These are phyloP conservation scores for Andrena marginata DNA, from an alignment of 2,888 invertebrate genomes.

Conservation along the genomic window DNA sequence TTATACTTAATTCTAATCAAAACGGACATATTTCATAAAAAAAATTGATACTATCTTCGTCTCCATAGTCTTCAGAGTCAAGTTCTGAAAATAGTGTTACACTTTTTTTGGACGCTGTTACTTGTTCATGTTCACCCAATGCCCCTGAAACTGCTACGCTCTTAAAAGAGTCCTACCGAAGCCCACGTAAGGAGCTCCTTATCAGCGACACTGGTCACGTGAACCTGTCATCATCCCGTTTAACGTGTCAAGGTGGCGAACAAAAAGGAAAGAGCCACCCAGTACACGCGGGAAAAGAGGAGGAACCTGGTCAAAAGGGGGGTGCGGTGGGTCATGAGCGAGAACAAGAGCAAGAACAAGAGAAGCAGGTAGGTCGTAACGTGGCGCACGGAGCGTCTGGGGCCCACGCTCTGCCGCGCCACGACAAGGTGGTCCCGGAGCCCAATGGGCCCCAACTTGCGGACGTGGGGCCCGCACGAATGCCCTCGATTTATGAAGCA, in stretches of 20 bases:
- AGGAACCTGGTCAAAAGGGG: slow-evolving; percentile 14
- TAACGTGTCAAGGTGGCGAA: background rate
- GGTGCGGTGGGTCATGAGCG: slow-evolving; percentile 66
- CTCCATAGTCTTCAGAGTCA: too few relatives aligned
- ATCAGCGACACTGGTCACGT: background rate
- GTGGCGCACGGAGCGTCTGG: slow-evolving; percentile 79
- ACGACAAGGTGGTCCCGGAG: slow-evolving; percentile 77
- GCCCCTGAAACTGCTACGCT: background rate
- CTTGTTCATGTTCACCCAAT: too few relatives aligned
- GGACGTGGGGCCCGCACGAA: slow-evolving; percentile 74
- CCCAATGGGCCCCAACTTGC: slow-evolving; percentile 70
- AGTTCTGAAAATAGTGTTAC: too few relatives aligned
- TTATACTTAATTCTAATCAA: background rate
- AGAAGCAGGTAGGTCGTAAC: slow-evolving; percentile 78
- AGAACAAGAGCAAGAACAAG: slow-evolving; percentile 76
- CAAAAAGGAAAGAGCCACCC: slow-evolving; percentile 49
- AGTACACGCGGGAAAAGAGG: slow-evolving; percentile 54
- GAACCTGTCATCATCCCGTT: background rate
- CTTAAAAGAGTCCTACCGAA: background rate
- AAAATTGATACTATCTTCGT: too few relatives aligned
- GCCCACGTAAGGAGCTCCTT: background rate
- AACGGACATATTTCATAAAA: too few relatives aligned
- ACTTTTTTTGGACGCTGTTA: too few relatives aligned
- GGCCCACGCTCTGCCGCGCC: slow-evolving; percentile 79
- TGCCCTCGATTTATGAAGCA: slow-evolving; percentile 78